Evolutionary conservation across 2,797 vertebrate genomes (phyloP).

Genomic region (Poeciliopsis paucimaculata): DNA sequence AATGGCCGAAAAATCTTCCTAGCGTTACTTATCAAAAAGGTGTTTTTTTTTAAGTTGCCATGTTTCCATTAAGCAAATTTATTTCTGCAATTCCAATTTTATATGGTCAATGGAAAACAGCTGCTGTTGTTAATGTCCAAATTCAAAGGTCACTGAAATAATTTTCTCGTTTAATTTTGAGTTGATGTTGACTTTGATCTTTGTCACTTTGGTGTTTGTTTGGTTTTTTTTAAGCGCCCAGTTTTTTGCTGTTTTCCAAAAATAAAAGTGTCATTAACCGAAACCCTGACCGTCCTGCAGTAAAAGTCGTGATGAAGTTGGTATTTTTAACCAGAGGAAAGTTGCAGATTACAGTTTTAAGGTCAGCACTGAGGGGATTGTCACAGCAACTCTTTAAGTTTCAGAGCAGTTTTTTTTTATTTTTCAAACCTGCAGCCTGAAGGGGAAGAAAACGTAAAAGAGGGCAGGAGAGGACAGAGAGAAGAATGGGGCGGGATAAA

Average conservation of each 20-base stretch:
- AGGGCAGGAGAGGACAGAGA: slow-evolving; percentile 65
- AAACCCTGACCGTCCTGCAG: background rate
- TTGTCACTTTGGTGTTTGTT: background rate
- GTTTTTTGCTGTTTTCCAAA: background rate
- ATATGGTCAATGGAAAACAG: too few species aligned
- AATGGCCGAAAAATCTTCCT: too few species aligned
- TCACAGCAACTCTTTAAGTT: slow-evolving; percentile 25
- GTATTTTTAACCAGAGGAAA: slow-evolving; percentile 9
- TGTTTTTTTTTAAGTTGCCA: too few species aligned
- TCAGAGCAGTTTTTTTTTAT: slow-evolving; percentile 2
- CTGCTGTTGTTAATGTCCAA: background rate
- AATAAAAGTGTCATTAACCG: background rate
- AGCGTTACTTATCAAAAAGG: too few species aligned
- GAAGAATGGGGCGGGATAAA: slow-evolving; percentile 69
- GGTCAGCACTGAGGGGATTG: slow-evolving; percentile 15
- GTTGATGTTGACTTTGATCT: background rate
- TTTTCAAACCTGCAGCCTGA: slow-evolving; percentile 39
- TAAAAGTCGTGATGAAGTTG: background rate
- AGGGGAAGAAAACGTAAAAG: slow-evolving; percentile 26
- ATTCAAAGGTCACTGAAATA: background rate
- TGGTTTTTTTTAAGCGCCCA: background rate
- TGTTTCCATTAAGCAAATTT: too few species aligned
- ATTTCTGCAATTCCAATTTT: too few species aligned
- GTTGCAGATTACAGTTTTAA: slow-evolving; percentile 32
- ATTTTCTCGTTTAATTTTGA: background rate